These are phyloP conservation scores for Pseudopipra pipra DNA, from an alignment of 2,113 vertebrate genomes.

Conservation along the genomic window DNA sequence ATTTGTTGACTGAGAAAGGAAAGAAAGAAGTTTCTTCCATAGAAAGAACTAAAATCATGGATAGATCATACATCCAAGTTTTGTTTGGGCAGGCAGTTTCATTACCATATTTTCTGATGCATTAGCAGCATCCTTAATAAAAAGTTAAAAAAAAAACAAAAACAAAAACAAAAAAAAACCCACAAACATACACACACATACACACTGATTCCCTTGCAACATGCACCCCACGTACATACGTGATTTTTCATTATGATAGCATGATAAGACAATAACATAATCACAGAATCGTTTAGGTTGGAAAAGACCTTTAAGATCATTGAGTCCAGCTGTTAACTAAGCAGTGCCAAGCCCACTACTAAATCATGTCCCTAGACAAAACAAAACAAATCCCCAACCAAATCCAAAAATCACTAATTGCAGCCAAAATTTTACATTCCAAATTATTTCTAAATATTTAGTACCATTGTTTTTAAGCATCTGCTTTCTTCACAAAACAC, in stretches of 20 bases:
- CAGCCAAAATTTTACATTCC: background rate
- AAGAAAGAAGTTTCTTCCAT: background rate
- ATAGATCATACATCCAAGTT: background rate
- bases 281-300: background rate
- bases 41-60: background rate
- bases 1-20: background rate
- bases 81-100: background rate
- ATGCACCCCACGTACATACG: accelerated
- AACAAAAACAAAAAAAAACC: background rate
- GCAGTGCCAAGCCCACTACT: background rate
- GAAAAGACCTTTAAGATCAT: background rate
- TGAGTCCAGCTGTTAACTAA: background rate
- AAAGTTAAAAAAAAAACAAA: background rate
- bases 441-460: background rate
- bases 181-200: background rate
- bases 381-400: background rate
- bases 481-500: background rate
- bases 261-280: background rate
- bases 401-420: background rate
- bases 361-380: background rate
- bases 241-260: background rate
- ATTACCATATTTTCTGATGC: background rate
- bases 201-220: background rate
- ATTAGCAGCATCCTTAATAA: background rate
- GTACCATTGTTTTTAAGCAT: background rate